Base-by-base conservation (phyloP, 92 coral and sea anemone genomes). In the Virgularia gustaviana region DNA sequence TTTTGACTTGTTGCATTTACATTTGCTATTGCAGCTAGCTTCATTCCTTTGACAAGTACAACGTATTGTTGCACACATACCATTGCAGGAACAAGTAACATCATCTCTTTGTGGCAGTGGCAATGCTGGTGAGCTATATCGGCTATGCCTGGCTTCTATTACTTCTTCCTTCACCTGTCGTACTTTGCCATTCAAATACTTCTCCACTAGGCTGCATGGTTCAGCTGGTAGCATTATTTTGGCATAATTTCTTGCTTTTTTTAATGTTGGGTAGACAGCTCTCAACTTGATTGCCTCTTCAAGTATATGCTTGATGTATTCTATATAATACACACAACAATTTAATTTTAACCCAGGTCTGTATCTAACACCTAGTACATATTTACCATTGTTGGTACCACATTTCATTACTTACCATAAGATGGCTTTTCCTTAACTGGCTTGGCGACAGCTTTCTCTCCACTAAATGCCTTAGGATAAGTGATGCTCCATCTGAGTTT, bases 361-460 rank as follows among this genome's bases (percentile, higher is more conserved):
- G n/a, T n/a, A n/a, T n/a, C n/a, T n/a, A n/a, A n/a, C n/a, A n/a
- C n/a, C n/a, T n/a, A n/a, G n/a, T n/a, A n/a, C n/a, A n/a, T n/a
- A n/a, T n/a, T n/a, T n/a, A n/a, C n/a, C n/a, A n/a, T n/a, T n/a
- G n/a, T n/a, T n/a, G 42, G 31, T 30, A 60, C 39, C 66, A 62
- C 32, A 62, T 32, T 22, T 33, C 36, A 2, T 25, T 62, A 13
- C 71, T 12, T 76, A 76, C 81, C 75, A 63, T 76, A 76, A 36
- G 75, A 10, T 64, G 75, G 72, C 58, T 63, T 63, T 30, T 76
- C 75, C 59, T 76, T 76, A 49, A 76, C 51, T 33, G 59, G 73
- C 73, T 76, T 76, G 34, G 81, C 81, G 0, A 76, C 63, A 29
- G 81, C 81, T 53, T 76, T 76, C 54, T 64, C 73, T 32, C 81